Conservation (phyloP, 2,113 vertebrate species). For the Pyxicephalus adspersus region DNA sequence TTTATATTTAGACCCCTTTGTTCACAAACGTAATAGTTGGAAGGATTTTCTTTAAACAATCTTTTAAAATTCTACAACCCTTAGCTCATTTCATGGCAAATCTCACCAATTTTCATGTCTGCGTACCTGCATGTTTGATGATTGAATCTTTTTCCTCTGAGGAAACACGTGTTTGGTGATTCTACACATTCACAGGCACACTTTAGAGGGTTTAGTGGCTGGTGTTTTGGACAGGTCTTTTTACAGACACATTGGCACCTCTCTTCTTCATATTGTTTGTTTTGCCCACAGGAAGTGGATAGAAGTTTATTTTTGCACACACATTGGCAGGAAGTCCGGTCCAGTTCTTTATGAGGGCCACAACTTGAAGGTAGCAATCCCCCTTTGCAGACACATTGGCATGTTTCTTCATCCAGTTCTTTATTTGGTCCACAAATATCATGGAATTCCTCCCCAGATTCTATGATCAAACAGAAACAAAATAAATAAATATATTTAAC, state of each 20-base stretch:
- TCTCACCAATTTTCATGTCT: background rate
- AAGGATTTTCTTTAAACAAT: too few relatives aligned
- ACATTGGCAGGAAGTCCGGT: conserved; percentile 86
- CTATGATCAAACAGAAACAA: conserved; percentile 63
- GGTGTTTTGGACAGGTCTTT: conserved; percentile 84
- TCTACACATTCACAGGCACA: conserved; percentile 92
- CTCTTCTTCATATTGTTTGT: conserved; percentile 84
- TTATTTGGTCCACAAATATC: conserved; percentile 86
- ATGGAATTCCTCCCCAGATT: conserved; percentile 70
- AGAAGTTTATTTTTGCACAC: conserved; percentile 80
- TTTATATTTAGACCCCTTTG: too few relatives aligned
- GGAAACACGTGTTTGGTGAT: conserved; percentile 89
- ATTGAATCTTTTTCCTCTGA: conserved; percentile 89
- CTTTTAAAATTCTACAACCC: too few relatives aligned
- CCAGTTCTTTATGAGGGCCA: conserved; percentile 80
- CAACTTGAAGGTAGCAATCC: conserved; percentile 74
- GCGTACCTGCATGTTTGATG: conserved; percentile 90
- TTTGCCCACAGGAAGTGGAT: conserved; percentile 75
- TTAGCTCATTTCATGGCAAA: too few relatives aligned
- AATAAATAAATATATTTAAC: background rate
- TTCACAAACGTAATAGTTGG: too few relatives aligned
- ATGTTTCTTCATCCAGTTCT: conserved; percentile 90
- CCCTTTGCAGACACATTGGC: conserved; percentile 86
- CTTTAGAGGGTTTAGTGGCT: conserved; percentile 86
- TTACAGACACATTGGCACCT: conserved; percentile 87